A percentile compares a stretch with the other conserved stretches of the same genome.
Evolutionary conservation across 1,140 invertebrate species (phyloP).

Genomic region (Nomia melanderi): DNA sequence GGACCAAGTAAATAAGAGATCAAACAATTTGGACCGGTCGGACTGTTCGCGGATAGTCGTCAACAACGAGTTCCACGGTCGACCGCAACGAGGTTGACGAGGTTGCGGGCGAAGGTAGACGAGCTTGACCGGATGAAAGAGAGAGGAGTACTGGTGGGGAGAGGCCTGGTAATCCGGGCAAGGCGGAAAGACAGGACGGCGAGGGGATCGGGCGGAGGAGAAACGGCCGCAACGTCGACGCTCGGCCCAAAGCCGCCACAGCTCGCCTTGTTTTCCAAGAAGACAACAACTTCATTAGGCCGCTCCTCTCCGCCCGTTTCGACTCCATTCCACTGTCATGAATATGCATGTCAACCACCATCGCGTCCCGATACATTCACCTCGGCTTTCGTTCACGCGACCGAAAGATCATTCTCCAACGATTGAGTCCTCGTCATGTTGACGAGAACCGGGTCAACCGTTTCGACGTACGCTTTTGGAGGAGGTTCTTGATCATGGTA

Average conservation of each 20-base stretch:
- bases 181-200: slow-evolving; percentile 46
- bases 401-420: slow-evolving; percentile 46
- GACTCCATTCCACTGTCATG: slow-evolving; percentile 70
- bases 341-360: slow-evolving; percentile 72
- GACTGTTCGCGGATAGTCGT: slow-evolving; percentile 53
- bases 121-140: slow-evolving; percentile 8
- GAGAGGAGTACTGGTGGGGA: background rate
- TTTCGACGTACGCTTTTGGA: background rate
- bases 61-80: slow-evolving; percentile 61
- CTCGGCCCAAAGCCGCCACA: slow-evolving; percentile 67
- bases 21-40: slow-evolving; percentile 72
- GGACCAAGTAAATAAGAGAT: slow-evolving; percentile 76
- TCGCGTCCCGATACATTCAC: slow-evolving; percentile 59
- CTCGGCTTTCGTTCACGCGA: slow-evolving; percentile 43
- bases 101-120: slow-evolving; percentile 64
- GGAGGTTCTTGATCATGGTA: background rate
- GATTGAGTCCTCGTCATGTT: slow-evolving; percentile 25
- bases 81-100: slow-evolving; percentile 62
- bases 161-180: background rate
- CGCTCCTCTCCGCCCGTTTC: slow-evolving; percentile 75
- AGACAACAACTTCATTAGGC: slow-evolving; percentile 80
- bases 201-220: slow-evolving; percentile 23
- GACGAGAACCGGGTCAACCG: background rate
- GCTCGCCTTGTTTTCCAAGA: slow-evolving; percentile 76
- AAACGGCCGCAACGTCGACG: slow-evolving; percentile 21